Conservation (phyloP, 1,140 invertebrate species). For the Proctacanthus coquilletti region DNA sequence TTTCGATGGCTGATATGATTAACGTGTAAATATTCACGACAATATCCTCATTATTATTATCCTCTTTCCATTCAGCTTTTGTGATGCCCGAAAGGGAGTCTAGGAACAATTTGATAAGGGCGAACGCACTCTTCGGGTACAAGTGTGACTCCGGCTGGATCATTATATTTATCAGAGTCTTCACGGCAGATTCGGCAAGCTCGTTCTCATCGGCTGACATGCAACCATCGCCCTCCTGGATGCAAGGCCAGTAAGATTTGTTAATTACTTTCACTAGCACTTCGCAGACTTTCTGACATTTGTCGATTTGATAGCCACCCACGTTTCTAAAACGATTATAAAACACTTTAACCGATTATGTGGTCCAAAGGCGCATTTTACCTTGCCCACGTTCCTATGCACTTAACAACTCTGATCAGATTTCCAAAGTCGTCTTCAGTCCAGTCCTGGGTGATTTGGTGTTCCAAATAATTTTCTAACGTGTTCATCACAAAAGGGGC, state of each 20-base stretch:
- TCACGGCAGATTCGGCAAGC: constrained; percentile 42
- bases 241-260: constrained; percentile 27
- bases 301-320: constrained; percentile 31
- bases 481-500: constrained; percentile 21
- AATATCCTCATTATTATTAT: constrained; percentile 33
- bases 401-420: constrained; percentile 37
- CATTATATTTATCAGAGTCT: constrained; percentile 41
- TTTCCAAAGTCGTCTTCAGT: constrained; percentile 26
- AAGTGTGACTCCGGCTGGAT: constrained; percentile 39
- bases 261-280: constrained; percentile 24
- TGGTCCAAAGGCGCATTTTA: constrained; percentile 17
- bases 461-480: constrained; percentile 17
- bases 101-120: constrained; percentile 33
- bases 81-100: constrained; percentile 23
- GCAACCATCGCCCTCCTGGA: constrained; percentile 25
- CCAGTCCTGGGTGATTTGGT: constrained; percentile 18
- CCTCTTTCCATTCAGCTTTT: constrained; percentile 25
- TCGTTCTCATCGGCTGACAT: constrained; percentile 35
- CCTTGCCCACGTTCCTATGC: constrained; percentile 47
- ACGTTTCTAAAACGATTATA: background rate
- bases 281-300: constrained; percentile 22
- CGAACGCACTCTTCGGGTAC: constrained; percentile 33
- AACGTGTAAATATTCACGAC: constrained; percentile 41
- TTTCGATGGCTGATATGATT: constrained; percentile 46
- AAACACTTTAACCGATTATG: background rate